Percentiles rank a stretch among this genome's conserved stretches.
Conservation (phyloP, 2,113 vertebrate genomes). For the Halcyon malimbica region DNA sequence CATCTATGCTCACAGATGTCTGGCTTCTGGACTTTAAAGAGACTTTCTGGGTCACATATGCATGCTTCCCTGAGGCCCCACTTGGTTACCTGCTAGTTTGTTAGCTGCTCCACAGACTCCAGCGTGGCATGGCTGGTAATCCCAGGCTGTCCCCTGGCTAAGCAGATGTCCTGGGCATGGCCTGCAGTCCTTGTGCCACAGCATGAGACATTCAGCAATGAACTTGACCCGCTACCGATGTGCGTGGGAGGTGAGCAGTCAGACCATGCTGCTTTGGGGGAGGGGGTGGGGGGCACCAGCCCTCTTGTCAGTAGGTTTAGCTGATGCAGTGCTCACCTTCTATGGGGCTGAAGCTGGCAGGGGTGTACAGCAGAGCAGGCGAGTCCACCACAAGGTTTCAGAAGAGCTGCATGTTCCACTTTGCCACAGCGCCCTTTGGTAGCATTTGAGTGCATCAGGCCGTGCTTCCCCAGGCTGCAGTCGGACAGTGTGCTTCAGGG, state of each 20-base stretch:
- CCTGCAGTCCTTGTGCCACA: neutral
- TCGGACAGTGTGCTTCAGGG: neutral
- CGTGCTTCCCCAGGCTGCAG: neutral
- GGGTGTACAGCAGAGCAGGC: neutral
- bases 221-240: fast-evolving
- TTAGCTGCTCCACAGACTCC: neutral
- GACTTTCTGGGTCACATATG: conserved; percentile 14
- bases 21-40: neutral
- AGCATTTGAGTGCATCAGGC: neutral
- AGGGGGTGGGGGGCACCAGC: neutral
- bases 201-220: fast-evolving
- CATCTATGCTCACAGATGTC: neutral
- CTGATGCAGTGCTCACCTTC: neutral
- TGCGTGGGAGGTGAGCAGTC: neutral
- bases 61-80: neutral
- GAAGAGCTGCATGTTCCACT: neutral
- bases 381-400: fast-evolving
- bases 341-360: neutral
- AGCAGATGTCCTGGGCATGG: neutral
- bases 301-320: fast-evolving
- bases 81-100: neutral
- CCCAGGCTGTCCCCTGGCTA: neutral
- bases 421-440: neutral
- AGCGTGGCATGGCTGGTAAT: fast-evolving
- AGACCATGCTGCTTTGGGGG: neutral